Base-by-base conservation (phyloP, 2,797 vertebrate species). In the Lindbergichthys nudifrons region DNA sequence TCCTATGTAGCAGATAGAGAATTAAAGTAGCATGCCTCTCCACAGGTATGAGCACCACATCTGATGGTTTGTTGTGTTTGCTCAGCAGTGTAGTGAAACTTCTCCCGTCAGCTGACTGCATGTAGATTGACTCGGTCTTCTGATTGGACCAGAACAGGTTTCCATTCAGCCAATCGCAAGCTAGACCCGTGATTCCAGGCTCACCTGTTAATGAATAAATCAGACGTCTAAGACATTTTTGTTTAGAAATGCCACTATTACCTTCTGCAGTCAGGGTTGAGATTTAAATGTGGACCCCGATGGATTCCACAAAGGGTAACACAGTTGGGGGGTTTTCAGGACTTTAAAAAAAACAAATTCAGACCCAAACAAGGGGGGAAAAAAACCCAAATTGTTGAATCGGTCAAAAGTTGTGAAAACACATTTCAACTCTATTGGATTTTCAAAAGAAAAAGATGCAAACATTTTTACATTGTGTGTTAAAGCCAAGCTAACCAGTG, bases 111-210 rank as follows among this genome's bases (percentile, higher is more conserved):
- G 86, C 71, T 63, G 94, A 67, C 19, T 95, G 96, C 11, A 93
- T 93, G 12, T 90, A 94, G 84, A 98, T 96, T 0, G 92, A 91
- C 62, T 84, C 81, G 0, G 89, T 92, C 43, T 84, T 89, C 70
- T 77, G 86, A 89, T 96, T 97, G 48, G 96, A 92, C 97, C 97
- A 98, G 73, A 96, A 98, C 2, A 98, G 79, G 66, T 97, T 95
- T n/a, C 96, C 96, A 21, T 92, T 96, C 65, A 96, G 87, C 97
- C 97, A 98, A 89, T 99, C 97, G 77, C 96, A 87, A 2, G 96
- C 94, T 73, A 99, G 83, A 82, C 95, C 95, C 51, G 90, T 94
- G 65, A 98, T 90, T 23, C 95, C 93, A 62, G 80, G 71, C 0
- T 92, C 85, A 15, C 95, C 97, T 99, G 78, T 54, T 48, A 6